These are phyloP conservation scores for Drosophila trichaetosa DNA, from an alignment of 2,888 invertebrate species.

Conservation along the genomic window DNA sequence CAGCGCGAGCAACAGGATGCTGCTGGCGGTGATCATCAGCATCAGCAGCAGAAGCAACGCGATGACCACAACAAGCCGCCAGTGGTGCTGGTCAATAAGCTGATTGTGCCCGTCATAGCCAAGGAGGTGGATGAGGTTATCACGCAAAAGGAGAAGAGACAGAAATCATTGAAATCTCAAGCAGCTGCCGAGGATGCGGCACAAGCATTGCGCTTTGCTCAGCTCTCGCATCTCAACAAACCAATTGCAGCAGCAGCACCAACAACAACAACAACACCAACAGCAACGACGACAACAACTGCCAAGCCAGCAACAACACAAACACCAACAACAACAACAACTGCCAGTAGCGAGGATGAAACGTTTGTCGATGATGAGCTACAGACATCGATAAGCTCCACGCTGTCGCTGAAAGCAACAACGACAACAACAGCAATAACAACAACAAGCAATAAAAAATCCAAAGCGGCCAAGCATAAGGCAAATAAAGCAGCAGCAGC, in stretches of 20 bases:
- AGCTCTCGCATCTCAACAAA: conserved; percentile 64
- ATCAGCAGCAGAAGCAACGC: neutral
- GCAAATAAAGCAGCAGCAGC: conserved; percentile 35
- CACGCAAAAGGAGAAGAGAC: conserved; percentile 73
- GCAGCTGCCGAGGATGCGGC: conserved; percentile 61
- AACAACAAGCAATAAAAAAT: conserved; percentile 45
- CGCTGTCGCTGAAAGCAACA: conserved; percentile 23
- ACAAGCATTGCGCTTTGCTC: conserved; percentile 54
- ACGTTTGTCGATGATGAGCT: conserved; percentile 43
- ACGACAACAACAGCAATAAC: neutral
- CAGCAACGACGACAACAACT: conserved; percentile 15
- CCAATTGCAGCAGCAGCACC: conserved; percentile 19
- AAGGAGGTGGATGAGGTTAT: conserved; percentile 82
- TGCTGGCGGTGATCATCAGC: conserved; percentile 4
- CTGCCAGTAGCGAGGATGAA: conserved; percentile 58
- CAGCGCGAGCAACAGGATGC: conserved; percentile 28
- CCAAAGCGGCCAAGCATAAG: conserved; percentile 54
- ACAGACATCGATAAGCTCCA: conserved; percentile 33
- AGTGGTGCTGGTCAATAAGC: conserved; percentile 80
- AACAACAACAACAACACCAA: conserved; percentile 6
- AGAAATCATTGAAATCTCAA: conserved; percentile 52
- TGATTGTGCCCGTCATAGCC: conserved; percentile 85
- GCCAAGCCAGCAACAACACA: conserved; percentile 10
- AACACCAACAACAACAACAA: conserved; percentile 23
- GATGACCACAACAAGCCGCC: conserved; percentile 69